Percentiles rank a stretch among this genome's conserved stretches.
These are phyloP conservation scores for Pseudonaja textilis DNA, from an alignment of 2,113 vertebrate genomes.

Conservation along the genomic window DNA sequence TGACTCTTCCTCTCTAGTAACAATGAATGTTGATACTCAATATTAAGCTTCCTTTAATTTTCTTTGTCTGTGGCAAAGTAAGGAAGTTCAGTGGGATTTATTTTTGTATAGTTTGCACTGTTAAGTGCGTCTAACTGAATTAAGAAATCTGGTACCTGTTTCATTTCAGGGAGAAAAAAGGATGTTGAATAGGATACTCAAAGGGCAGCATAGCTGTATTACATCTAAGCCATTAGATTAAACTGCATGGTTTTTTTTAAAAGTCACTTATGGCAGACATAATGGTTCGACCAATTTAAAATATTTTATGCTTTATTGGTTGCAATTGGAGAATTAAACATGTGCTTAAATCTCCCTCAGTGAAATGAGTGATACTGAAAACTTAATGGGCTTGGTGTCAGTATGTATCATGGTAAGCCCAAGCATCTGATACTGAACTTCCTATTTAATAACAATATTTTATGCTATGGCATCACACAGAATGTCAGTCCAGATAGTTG, in stretches of 20 bases:
- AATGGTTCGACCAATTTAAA: neutral
- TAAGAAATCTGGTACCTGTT: neutral
- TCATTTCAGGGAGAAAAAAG: neutral
- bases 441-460: neutral
- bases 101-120: neutral
- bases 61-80: neutral
- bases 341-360: neutral
- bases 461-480: neutral
- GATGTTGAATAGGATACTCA: neutral
- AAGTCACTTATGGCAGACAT: neutral
- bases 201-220: neutral
- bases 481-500: neutral
- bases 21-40: neutral
- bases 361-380: neutral
- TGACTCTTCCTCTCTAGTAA: neutral
- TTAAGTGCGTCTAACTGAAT: neutral
- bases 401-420: neutral
- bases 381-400: neutral
- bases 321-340: neutral
- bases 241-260: neutral
- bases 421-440: neutral
- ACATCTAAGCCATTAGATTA: neutral
- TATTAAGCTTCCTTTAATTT: neutral
- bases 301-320: neutral
- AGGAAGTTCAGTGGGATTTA: neutral